phyloP scores from a whole-genome alignment of 2,888 invertebrate species.

The Lochmaea capreae region DNA sequence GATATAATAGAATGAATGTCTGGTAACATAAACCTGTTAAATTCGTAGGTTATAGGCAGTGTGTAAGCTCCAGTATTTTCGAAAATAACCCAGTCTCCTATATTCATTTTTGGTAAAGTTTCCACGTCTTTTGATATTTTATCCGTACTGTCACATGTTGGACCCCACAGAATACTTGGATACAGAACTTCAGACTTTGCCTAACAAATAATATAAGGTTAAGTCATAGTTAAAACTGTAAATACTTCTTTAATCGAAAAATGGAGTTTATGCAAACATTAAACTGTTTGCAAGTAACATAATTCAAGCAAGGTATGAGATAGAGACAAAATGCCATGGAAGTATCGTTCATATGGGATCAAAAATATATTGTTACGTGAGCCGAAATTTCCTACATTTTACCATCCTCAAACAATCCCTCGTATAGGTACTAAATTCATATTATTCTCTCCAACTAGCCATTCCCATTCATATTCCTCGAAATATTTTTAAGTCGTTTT shows the following conservation, averaged over 20 bases:
- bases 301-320: no score
- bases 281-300: no score
- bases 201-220: background rate
- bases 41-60: conserved; percentile 86
- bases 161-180: conserved; percentile 88
- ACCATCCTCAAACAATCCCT: no score
- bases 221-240: background rate
- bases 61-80: conserved; percentile 98
- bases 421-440: no score
- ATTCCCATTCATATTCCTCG: no score
- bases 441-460: no score
- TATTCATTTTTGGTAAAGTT: conserved; percentile 76
- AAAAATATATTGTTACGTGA: no score
- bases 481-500: no score
- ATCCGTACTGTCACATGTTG: conserved; percentile 94
- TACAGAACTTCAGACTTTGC: conserved; percentile 45
- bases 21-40: conserved; percentile 92
- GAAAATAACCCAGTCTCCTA: conserved; percentile 90
- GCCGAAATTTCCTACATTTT: no score
- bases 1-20: conserved; percentile 75
- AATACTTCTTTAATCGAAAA: background rate
- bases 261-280: background rate
- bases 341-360: no score
- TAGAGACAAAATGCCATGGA: no score
- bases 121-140: conserved; percentile 69